Conservation (phyloP, 2,888 invertebrate genomes). For the Iphiclides podalirius region DNA sequence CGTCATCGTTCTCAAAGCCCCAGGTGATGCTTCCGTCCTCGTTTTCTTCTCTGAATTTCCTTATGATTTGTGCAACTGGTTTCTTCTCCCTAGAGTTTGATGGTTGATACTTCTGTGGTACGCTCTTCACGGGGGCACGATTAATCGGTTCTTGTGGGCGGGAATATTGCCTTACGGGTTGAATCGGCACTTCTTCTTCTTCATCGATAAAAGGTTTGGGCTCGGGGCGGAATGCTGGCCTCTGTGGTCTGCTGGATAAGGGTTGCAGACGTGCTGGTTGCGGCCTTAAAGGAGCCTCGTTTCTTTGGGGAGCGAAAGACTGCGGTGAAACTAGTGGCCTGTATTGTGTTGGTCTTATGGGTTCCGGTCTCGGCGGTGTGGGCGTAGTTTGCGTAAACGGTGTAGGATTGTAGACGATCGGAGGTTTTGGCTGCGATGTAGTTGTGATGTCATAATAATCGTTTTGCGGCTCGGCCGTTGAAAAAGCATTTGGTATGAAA, state of each 20-base stretch:
- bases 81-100: constrained; percentile 78
- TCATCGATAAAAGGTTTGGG: constrained; percentile 70
- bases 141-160: constrained; percentile 64
- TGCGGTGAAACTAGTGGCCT: constrained; percentile 62
- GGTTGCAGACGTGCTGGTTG: constrained; percentile 71
- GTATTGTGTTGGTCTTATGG: constrained; percentile 68
- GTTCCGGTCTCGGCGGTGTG: constrained; percentile 55
- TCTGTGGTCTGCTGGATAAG: constrained; percentile 69
- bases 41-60: constrained; percentile 89
- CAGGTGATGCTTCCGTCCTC: constrained; percentile 90
- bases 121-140: constrained; percentile 56
- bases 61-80: constrained; percentile 85
- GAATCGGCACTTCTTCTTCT: constrained; percentile 65
- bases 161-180: constrained; percentile 68
- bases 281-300: constrained; percentile 55
- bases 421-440: constrained; percentile 70
- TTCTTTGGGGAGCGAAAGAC: constrained; percentile 61
- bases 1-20: constrained; percentile 94
- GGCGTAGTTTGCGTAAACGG: constrained; percentile 68
- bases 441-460: constrained; percentile 70
- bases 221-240: constrained; percentile 75
- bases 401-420: constrained; percentile 63
- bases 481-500: constrained; percentile 60
- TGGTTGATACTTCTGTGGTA: constrained; percentile 62
- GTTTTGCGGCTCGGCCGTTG: constrained; percentile 69